These are phyloP conservation scores for Keiferia lycopersicella DNA, from an alignment of 2,888 invertebrate species.

Conservation along the genomic window DNA sequence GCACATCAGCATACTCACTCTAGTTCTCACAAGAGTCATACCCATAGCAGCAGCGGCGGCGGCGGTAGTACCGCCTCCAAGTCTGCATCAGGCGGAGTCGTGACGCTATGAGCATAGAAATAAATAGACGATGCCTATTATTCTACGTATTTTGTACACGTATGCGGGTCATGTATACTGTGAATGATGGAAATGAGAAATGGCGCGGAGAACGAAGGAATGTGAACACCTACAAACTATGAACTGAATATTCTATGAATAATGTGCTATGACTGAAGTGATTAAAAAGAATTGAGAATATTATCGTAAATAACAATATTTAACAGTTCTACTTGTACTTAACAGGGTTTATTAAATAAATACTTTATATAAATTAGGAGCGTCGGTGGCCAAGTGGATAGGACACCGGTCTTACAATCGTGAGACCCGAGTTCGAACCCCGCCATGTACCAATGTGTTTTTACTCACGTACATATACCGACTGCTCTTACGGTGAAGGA, in stretches of 20 bases:
- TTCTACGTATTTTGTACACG: neutral
- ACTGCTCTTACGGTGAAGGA: too few relatives aligned
- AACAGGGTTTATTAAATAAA: constrained; percentile 20
- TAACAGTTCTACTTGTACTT: neutral
- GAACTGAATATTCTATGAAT: neutral
- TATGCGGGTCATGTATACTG: neutral
- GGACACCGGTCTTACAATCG: too few relatives aligned
- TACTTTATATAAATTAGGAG: constrained; percentile 31
- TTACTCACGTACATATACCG: too few relatives aligned
- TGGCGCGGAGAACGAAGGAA: neutral
- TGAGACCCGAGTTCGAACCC: too few relatives aligned
- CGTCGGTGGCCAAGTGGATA: too few relatives aligned
- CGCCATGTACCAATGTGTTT: too few relatives aligned
- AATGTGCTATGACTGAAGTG: neutral
- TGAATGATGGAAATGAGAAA: neutral
- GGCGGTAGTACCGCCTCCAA: neutral
- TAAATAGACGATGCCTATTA: neutral
- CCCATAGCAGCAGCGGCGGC: constrained; percentile 45
- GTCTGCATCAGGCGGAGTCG: constrained; percentile 38
- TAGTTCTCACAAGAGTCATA: constrained; percentile 47
- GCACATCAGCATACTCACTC: constrained; percentile 19
- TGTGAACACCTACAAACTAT: neutral
- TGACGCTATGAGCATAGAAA: constrained; percentile 54
- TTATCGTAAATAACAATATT: constrained; percentile 5
- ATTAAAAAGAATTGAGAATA: neutral